Evolutionary conservation across 1,140 invertebrate genomes (phyloP), one percentile per base, ranked within the genome.

Genomic region (Drosophila cardini): DNA sequence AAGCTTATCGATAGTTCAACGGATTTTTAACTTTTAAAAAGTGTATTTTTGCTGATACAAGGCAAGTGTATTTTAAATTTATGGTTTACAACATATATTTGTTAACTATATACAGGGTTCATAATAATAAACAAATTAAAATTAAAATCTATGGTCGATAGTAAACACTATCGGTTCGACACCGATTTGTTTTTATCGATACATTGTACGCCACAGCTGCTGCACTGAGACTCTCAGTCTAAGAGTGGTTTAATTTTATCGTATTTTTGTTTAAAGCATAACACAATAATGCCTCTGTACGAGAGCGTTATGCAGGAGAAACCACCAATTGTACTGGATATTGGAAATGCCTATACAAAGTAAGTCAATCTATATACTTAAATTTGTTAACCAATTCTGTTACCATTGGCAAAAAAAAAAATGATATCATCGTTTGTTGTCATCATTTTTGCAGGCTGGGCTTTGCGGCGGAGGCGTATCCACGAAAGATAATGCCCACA

Each of bases 291-390:
- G 94, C 94, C 95, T 9, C 87, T 96, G 5, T 98, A 97, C 87
- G 97, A 98, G 93, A 94, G 95, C 21, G 94, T 96, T 63, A 95
- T 96, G 72, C 95, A 95, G 78, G 97, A 98, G 70, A 98, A 98
- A 92, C 95, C 97, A 92, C 95, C 96, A 11, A 95, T 99, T 0
- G 96, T 99, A 1, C 92, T 99, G 63, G 98, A 99, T 92, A 96
- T 99, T 71, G 98, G 98, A 40, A 94, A 94, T 42, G 97, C 97
- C 32, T 99, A 98, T 86, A 99, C 98, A 2, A 99, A 99, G 97
- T 98, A 94, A 94, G 93, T 93, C 13, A 18, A 36, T 70, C 7
- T 21, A 10, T 3, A 7, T 26, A 7, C 10, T 16, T 0, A 15
- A 18, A 48, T 0, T n/a, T 42, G 42, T 16, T 26, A 15, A 9